A percentile compares a stretch with the other conserved stretches of the same genome.
These are phyloP conservation scores for Pimpla rufipes DNA, from an alignment of 2,888 invertebrate genomes.

Conservation along the genomic window DNA sequence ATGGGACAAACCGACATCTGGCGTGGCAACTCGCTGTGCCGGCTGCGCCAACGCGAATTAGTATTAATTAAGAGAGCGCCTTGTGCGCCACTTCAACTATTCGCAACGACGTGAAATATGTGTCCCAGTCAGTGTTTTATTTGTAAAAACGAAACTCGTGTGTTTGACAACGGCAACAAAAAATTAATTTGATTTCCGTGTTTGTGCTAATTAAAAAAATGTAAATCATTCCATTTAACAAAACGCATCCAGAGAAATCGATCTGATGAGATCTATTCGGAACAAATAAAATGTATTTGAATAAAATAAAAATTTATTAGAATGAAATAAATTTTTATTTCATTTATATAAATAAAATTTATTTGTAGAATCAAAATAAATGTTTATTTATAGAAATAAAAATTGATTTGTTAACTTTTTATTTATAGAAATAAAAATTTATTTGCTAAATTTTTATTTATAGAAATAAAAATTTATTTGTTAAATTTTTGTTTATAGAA, in stretches of 20 bases:
- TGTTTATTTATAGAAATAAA: too few species aligned
- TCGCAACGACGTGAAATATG: slow-evolving; percentile 50
- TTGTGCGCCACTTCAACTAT: slow-evolving; percentile 47
- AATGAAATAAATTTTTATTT: too few species aligned
- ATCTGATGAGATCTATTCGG: too few species aligned
- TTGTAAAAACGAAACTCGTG: neutral
- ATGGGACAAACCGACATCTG: slow-evolving; percentile 59
- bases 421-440: too few species aligned
- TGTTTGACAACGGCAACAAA: neutral
- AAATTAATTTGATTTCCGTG: neutral
- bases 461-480: neutral
- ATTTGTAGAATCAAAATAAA: too few species aligned
- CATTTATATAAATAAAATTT: too few species aligned
- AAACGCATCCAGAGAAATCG: too few species aligned
- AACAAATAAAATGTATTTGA: too few species aligned
- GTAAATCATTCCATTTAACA: neutral
- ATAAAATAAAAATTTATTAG: too few species aligned
- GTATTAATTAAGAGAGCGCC: slow-evolving; percentile 65
- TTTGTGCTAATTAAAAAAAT: neutral
- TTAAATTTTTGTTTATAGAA: too few species aligned
- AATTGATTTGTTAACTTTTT: too few species aligned
- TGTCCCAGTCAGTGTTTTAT: slow-evolving; percentile 1
- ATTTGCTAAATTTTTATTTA: neutral
- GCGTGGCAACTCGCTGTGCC: slow-evolving; percentile 51
- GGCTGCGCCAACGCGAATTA: slow-evolving; percentile 62